phyloP scores from a whole-genome alignment of 1,140 invertebrate genomes.

The Adelges cooleyi region DNA sequence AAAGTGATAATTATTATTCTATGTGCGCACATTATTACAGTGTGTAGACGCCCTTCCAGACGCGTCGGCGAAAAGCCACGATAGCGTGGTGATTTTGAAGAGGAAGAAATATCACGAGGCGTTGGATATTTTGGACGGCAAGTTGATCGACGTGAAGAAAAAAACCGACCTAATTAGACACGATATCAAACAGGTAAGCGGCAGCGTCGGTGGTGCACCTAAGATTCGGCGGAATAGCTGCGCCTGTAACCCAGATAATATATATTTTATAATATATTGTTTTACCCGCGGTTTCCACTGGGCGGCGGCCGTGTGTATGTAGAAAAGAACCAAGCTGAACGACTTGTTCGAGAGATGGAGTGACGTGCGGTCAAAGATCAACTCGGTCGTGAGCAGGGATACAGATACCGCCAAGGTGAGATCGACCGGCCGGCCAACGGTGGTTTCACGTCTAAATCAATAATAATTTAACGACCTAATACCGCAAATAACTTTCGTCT shows the following conservation, averaged over 20 bases:
- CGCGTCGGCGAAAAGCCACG: background rate
- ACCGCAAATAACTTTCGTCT: too few relatives aligned
- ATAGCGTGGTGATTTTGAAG: background rate
- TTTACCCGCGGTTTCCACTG: too few relatives aligned
- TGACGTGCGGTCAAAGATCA: slow-evolving; percentile 6
- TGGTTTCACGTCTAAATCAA: background rate
- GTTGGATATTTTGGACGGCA: slow-evolving; percentile 53
- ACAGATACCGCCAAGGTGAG: background rate
- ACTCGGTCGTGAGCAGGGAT: background rate
- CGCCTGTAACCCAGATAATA: background rate
- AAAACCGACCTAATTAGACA: slow-evolving; percentile 51
- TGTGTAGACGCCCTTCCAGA: slow-evolving; percentile 5
- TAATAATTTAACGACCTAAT: too few relatives aligned
- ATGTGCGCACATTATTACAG: slow-evolving; percentile 3
- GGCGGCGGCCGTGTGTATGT: too few relatives aligned
- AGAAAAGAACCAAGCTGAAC: slow-evolving; percentile 20
- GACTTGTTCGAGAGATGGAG: slow-evolving; percentile 20
- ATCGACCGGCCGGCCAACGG: too few relatives aligned
- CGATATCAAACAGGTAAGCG: slow-evolving; percentile 26
- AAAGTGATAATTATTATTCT: background rate
- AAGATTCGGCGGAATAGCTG: background rate
- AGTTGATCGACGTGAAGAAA: slow-evolving; percentile 61
- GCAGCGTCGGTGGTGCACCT: background rate
- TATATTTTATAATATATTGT: too few relatives aligned
- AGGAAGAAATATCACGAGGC: slow-evolving; percentile 45